These are phyloP conservation scores for Epizoanthus stellaris DNA, from an alignment of 92 coral and sea anemone genomes.

Conservation along the genomic window DNA sequence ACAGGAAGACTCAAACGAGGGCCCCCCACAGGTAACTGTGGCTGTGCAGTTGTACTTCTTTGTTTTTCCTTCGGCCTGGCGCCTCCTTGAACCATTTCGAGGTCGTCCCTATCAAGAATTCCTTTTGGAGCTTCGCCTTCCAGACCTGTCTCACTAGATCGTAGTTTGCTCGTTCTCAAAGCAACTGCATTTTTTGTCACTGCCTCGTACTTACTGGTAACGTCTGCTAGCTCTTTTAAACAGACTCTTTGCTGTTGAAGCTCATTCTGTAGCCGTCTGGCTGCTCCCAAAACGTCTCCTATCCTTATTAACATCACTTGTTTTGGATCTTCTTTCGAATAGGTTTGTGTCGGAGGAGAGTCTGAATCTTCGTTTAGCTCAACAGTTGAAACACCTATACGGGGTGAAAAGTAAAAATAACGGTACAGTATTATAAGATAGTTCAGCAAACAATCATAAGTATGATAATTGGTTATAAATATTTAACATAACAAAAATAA, in stretches of 20 bases:
- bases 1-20: slow-evolving; percentile 64
- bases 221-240: slow-evolving; percentile 11
- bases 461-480: no score
- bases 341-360: not conserved
- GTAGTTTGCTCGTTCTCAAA: not conserved
- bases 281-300: not conserved
- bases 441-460: no score
- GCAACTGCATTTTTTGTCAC: not conserved
- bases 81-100: not conserved
- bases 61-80: slow-evolving; percentile 10
- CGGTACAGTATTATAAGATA: not conserved
- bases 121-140: not conserved
- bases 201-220: not conserved
- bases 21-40: not conserved
- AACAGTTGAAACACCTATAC: slow-evolving; percentile 15
- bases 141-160: not conserved
- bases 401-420: not conserved
- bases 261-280: slow-evolving; percentile 8
- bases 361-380: not conserved
- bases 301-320: not conserved
- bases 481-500: no score
- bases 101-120: not conserved
- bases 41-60: not conserved
- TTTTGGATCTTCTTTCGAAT: not conserved
- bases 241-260: slow-evolving; percentile 30